Evolutionary conservation across 2,888 invertebrate genomes (phyloP).

Genomic region (Lapara coniferarum): DNA sequence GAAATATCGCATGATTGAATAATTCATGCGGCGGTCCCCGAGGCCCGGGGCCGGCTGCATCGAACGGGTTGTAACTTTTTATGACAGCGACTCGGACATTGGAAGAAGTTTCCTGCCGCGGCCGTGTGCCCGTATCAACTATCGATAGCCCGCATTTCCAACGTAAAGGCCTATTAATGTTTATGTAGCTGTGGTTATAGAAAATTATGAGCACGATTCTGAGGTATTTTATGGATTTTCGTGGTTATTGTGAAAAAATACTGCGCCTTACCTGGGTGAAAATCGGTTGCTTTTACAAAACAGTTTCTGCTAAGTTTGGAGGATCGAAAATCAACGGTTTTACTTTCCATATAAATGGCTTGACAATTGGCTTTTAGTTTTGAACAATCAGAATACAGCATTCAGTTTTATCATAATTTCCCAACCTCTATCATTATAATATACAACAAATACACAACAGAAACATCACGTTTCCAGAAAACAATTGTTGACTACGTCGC

Average conservation of each 20-base stretch:
- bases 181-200: too few species aligned
- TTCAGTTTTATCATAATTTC: too few species aligned
- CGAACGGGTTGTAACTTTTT: slow-evolving; percentile 39
- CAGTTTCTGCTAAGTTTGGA: too few species aligned
- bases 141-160: not conserved
- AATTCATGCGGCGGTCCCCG: slow-evolving; percentile 5
- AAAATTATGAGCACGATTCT: too few species aligned
- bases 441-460: slow-evolving; percentile 34
- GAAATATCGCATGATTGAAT: not conserved
- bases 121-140: slow-evolving; percentile 28
- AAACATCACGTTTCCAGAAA: slow-evolving; percentile 47
- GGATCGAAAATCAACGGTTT: too few species aligned
- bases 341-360: too few species aligned
- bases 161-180: not conserved
- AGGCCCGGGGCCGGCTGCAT: not conserved
- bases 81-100: slow-evolving; percentile 40
- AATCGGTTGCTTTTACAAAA: too few species aligned
- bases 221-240: too few species aligned
- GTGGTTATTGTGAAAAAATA: too few species aligned
- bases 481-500: slow-evolving; percentile 56
- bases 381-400: too few species aligned
- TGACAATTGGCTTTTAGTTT: too few species aligned
- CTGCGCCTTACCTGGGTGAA: too few species aligned
- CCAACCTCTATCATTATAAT: not conserved
- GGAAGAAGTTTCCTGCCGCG: slow-evolving; percentile 41